Base-by-base conservation (phyloP, 2,113 vertebrate genomes). In the Chionomys nivalis region DNA sequence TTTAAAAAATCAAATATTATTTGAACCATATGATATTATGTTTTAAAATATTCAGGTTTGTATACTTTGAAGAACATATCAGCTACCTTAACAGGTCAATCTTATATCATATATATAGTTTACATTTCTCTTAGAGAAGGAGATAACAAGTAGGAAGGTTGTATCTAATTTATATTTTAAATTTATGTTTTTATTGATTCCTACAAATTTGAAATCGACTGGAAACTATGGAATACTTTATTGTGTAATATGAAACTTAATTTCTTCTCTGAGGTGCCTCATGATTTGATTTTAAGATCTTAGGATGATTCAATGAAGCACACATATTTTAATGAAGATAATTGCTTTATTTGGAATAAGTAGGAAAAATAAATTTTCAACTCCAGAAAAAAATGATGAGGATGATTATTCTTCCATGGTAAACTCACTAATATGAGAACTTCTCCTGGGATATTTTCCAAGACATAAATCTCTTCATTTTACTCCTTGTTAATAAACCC, bases 311-410 rank as follows among this genome's bases (percentile, higher is more conserved):
- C 55, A 19, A 94, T 65, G 28, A 13, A 7, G 4, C 70, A 65
- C 0, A 9, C 11, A 7, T n/a, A 24, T 39, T 52, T 79, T 79
- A 87, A 88, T 55, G 17, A 90, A 36, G 13, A 5, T 88, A 73
- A 92, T 66, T 24, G 44, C 3, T 28, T 91, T 88, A 72, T 89
- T 86, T 86, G 10, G 19, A 47, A 44, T 76, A 86, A 63, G 36
- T 47, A 89, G 31, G 39, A 58, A 42, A 88, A 93, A 93, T 89
- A 66, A 66, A 90, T 65, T 63, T 65, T 86, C 11, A 93, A 52
- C n/a, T 85, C n/a, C 61, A 87, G 28, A 65, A 97, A 96, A 94
- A 90, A 90, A 7, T 63, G 23, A 88, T 31, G 4, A 93, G 33
- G 31, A 42, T 52, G 21, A 12, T 73, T 19, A 68, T 36, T 66